Percentiles rank a stretch among this genome's conserved stretches.
Evolutionary conservation across 1,140 invertebrate species (phyloP).

Genomic region (Caenorhabditis inopinata): DNA sequence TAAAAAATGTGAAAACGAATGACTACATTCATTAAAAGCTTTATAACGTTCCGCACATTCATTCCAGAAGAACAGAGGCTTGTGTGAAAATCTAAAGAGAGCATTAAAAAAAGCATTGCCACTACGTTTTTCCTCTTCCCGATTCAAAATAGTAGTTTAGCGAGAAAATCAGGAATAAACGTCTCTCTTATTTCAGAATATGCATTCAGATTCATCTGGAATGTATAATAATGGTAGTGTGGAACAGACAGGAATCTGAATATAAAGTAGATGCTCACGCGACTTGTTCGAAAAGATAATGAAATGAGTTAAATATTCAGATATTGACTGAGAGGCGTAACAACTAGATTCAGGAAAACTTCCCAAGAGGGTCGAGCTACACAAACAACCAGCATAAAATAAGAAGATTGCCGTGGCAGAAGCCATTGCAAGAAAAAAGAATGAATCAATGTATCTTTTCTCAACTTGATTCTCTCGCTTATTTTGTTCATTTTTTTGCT

Average conservation of each 20-base stretch:
- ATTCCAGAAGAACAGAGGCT: no score
- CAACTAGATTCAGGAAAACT: not conserved
- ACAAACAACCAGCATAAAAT: not conserved
- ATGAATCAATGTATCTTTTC: not conserved
- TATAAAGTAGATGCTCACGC: not conserved
- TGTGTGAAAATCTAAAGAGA: no score
- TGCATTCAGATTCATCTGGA: no score
- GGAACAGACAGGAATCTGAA: conserved; percentile 23
- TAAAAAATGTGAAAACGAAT: no score
- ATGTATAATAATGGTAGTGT: conserved; percentile 1
- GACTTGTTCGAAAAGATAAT: not conserved
- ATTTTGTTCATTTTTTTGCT: not conserved
- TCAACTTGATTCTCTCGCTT: not conserved
- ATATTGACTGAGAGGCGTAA: not conserved
- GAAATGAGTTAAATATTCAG: conserved; percentile 13
- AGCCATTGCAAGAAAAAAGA: not conserved
- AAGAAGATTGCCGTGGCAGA: not conserved
- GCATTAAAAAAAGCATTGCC: no score
- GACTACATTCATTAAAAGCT: no score
- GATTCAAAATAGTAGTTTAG: no score
- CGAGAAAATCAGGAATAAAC: no score
- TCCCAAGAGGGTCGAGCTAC: conserved; percentile 4
- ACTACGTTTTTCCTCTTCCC: no score
- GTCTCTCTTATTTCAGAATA: no score
- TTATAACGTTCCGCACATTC: no score